These are phyloP conservation scores for Scomberomorus guttatus DNA, from an alignment of 2,797 vertebrate species.

Conservation along the genomic window DNA sequence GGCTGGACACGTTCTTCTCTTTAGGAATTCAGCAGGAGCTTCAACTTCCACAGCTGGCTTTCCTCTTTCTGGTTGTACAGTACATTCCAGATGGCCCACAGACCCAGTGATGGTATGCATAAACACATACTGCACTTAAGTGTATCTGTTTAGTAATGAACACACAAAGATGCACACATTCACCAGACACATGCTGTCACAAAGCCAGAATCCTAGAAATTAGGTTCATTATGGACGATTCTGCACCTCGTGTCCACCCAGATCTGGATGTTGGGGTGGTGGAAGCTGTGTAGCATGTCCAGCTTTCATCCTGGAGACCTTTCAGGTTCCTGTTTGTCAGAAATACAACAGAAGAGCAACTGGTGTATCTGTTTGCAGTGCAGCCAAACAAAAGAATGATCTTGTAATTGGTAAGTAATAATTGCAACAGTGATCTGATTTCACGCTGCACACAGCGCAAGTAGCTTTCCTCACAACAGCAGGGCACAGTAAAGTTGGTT, in stretches of 20 bases:
- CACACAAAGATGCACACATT: conserved; percentile 19
- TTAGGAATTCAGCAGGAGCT: conserved; percentile 48
- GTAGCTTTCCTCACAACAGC: conserved; percentile 3
- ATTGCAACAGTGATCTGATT: background rate
- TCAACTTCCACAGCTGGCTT: conserved; percentile 40
- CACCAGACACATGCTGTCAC: conserved; percentile 4
- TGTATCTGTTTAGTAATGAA: conserved; percentile 28
- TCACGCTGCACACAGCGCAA: background rate
- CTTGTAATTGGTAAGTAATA: background rate
- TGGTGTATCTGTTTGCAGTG: conserved; percentile 5
- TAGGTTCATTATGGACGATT: conserved; percentile 13
- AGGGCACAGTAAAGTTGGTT: too few relatives aligned
- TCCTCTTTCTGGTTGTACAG: conserved; percentile 38
- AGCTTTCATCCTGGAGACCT: background rate
- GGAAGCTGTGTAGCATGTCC: background rate
- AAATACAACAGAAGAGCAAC: background rate
- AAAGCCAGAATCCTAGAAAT: conserved; percentile 1
- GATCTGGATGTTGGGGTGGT: background rate
- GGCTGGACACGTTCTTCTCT: conserved; percentile 51
- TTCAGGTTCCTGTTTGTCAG: background rate
- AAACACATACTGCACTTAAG: conserved; percentile 25
- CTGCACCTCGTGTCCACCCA: background rate
- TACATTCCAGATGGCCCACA: conserved; percentile 60
- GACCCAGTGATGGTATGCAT: conserved; percentile 28
- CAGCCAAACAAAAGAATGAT: background rate